Evolutionary conservation across 1,140 invertebrate species (phyloP).

Genomic region (Drosophila seguyi): DNA sequence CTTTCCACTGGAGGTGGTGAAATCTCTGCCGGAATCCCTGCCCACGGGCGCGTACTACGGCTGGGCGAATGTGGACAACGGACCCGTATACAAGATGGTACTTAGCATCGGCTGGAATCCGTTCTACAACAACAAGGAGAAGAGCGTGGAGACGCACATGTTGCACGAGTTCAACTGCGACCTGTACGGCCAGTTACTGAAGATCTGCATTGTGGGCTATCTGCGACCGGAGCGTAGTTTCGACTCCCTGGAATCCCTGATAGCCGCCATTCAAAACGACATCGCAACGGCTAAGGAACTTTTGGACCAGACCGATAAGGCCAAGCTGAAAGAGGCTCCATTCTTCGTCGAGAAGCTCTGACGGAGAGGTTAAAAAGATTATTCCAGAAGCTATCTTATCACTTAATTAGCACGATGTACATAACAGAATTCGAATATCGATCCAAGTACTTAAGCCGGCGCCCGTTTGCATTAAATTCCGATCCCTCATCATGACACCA

Average conservation of each 20-base stretch:
- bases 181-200: conserved; percentile 94
- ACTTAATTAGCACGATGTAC: conserved; percentile 39
- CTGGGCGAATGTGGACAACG: conserved; percentile 92
- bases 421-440: conserved; percentile 44
- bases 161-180: conserved; percentile 93
- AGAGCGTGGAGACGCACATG: conserved; percentile 97
- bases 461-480: conserved; percentile 43
- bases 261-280: conserved; percentile 91
- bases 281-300: conserved; percentile 88
- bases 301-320: conserved; percentile 47
- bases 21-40: conserved; percentile 90
- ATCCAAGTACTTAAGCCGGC: conserved; percentile 64
- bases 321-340: conserved; percentile 50
- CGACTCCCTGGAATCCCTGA: conserved; percentile 91
- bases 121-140: conserved; percentile 96
- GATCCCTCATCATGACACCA: conserved; percentile 47
- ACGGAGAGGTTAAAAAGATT: conserved; percentile 5
- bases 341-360: conserved; percentile 51
- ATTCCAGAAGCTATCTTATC: conserved; percentile 31
- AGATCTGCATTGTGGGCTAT: conserved; percentile 92
- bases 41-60: conserved; percentile 96
- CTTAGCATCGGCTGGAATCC: conserved; percentile 98
- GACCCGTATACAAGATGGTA: conserved; percentile 95
- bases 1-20: conserved; percentile 91
- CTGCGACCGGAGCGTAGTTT: conserved; percentile 94